Evolutionary conservation across 2,888 invertebrate species (phyloP).

Genomic region (Lycophotia porphyrea): DNA sequence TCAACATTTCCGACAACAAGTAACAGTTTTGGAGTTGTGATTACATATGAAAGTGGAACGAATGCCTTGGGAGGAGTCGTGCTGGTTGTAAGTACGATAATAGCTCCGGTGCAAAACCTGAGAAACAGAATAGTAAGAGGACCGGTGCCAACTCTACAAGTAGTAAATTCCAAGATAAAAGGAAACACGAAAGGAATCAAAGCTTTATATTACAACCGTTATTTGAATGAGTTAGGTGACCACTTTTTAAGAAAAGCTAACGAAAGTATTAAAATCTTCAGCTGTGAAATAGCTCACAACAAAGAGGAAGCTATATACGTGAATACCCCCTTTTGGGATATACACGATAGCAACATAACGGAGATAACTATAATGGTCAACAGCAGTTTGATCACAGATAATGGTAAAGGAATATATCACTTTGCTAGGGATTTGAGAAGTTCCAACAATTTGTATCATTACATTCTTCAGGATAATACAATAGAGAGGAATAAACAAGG

Average conservation of each 20-base stretch:
- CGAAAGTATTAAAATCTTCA: slow-evolving; percentile 95
- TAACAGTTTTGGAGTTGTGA: slow-evolving; percentile 94
- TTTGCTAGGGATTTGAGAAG: slow-evolving; percentile 97
- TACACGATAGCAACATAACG: slow-evolving; percentile 95
- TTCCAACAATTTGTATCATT: slow-evolving; percentile 99
- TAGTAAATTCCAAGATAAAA: slow-evolving; percentile 94
- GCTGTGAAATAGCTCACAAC: slow-evolving; percentile 95
- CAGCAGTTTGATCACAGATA: slow-evolving; percentile 95
- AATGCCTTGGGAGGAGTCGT: slow-evolving; percentile 96
- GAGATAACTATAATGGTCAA: slow-evolving; percentile 97
- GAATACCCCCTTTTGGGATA: slow-evolving; percentile 96
- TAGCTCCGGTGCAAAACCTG: slow-evolving; percentile 93
- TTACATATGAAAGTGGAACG: slow-evolving; percentile 95
- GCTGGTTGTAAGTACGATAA: slow-evolving; percentile 93
- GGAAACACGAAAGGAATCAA: slow-evolving; percentile 95
- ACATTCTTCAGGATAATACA: slow-evolving; percentile 96
- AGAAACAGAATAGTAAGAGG: slow-evolving; percentile 94
- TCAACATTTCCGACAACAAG: slow-evolving; percentile 97
- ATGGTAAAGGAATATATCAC: slow-evolving; percentile 96
- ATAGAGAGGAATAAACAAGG: slow-evolving; percentile 96
- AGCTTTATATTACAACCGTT: slow-evolving; percentile 96
- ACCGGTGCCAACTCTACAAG: slow-evolving; percentile 93
- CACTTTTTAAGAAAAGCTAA: slow-evolving; percentile 96
- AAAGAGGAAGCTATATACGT: slow-evolving; percentile 94
- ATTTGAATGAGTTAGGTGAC: slow-evolving; percentile 95